Base-by-base conservation (phyloP, 2,113 vertebrate genomes). In the Odontesthes bonariensis region DNA sequence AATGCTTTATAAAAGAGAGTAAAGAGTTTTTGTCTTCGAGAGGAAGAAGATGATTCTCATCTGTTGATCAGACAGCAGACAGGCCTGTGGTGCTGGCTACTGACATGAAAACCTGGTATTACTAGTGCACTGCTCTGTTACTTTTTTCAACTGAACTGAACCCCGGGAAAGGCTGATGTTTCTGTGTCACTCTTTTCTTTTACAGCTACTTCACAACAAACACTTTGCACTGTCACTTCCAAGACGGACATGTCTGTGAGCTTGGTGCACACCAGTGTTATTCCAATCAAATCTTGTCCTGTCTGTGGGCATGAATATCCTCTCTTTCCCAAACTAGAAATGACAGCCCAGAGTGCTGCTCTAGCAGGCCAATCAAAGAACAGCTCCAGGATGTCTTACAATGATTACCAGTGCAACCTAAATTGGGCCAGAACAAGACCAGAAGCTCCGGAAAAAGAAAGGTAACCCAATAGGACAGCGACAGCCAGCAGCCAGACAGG, bases 351-450 rank as follows among this genome's bases (percentile, higher is more conserved):
- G 75, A 88, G 82, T 77, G 69, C 68, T 68, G 77, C 85, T 85
- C 78, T 78, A 71, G 67, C 84, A 52, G 77, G 77, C 89, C 84
- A 90, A 92, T 93, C 86, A 91, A 82, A 86, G 83, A 85, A 85
- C 68, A 72, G 67, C 72, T 85, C 61, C 57, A 27, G 77, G 63
- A 87, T 76, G 71, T 89, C 88, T 90, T 83, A 90, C 75, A 90
- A 75, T 89, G 73, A 92, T 94, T 80, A 85, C 77, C 55, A 51
- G 53, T 69, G 68, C 75, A 82, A 60, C 75, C 53, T 73, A 69
- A 55, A 72, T 63, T 69, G 59, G 42, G 56, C 61, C 52, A 73
- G 62, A 81, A 76, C 33, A 23, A 81, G 68, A 61, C 74, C 61
- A 84, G 35, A 11, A 76, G 78, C 76, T 66, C 75, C 16, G 44